Evolutionary conservation across 2,797 vertebrate genomes (phyloP), one percentile per base, ranked within the genome.

Genomic region (Falco novaeseelandiae): DNA sequence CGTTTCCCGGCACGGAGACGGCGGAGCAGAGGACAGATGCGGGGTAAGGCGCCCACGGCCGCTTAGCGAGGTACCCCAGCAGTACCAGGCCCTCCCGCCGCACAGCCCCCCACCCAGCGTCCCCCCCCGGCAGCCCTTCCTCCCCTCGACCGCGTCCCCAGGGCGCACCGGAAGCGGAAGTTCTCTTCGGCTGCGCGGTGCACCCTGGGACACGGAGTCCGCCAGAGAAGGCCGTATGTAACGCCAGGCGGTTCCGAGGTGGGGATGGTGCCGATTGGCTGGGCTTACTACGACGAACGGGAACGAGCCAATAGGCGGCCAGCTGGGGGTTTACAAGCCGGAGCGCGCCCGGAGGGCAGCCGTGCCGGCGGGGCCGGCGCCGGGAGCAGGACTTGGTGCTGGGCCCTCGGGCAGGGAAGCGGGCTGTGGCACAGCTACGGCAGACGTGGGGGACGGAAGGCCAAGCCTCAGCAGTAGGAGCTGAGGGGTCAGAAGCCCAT

Each of bases 221-320:
- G 2, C 1, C 22, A 0, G 4, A 1, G 21, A 0, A 2, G 0
- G 17, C 1, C 2, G 29, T 3, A 9, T 3, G 1, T 1, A 30
- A 7, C 5, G 0, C 2, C 3, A 4, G 9, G 23, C 9, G 2
- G 15, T 12, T 0, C 6, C 1, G 4, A 1, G 3, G 5, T 0
- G 14, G 21, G 4, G 2, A 20, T 7, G 23, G 14, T 7, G 32
- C 27, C 51, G 36, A 93, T 91, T 94, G 93, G 96, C 54, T 16
- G 29, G 6, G 1, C 1, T 3, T 3, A 3, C 2, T 6, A 1
- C 0, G 5, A 22, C 6, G 8, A 0, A 0, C 1, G 1, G 2
- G 5, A 8, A 26, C 2, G 7, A 90, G 30, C 91, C 90, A 95
- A 93, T 91, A 38, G 54, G 17, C 17, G 9, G 13, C 16, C 8